phyloP scores from a whole-genome alignment of 2,888 invertebrate species.

The Xanthostigma xanthostigma region DNA sequence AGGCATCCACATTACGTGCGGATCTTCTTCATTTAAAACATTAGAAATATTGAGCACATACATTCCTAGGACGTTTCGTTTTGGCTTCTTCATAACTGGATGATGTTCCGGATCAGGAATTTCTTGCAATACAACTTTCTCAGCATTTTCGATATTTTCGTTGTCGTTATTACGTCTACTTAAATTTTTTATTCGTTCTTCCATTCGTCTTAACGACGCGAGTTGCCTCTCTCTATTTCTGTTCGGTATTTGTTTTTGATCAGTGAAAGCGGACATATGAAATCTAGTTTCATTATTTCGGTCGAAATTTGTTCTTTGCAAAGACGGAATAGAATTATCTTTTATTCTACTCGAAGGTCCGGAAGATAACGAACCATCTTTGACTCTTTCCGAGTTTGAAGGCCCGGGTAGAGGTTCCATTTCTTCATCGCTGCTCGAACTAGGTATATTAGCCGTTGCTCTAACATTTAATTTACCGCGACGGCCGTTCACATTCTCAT shows the following conservation, averaged over 20 bases:
- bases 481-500: slow-evolving; percentile 59
- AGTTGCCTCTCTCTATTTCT: slow-evolving; percentile 43
- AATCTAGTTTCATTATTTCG: slow-evolving; percentile 9
- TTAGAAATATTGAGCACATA: slow-evolving; percentile 75
- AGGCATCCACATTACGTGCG: slow-evolving; percentile 52
- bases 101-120: slow-evolving; percentile 5
- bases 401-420: slow-evolving; percentile 10
- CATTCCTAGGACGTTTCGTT: slow-evolving; percentile 58
- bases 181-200: slow-evolving; percentile 37
- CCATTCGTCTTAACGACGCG: slow-evolving; percentile 48
- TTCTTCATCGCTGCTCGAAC: slow-evolving; percentile 4
- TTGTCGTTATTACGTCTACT: slow-evolving; percentile 29
- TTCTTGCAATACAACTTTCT: slow-evolving; percentile 16
- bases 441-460: background rate
- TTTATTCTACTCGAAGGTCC: too few relatives aligned
- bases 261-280: slow-evolving; percentile 10
- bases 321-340: slow-evolving; percentile 8
- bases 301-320: slow-evolving; percentile 15
- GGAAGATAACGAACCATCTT: background rate
- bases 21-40: slow-evolving; percentile 47
- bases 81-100: slow-evolving; percentile 39
- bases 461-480: slow-evolving; percentile 36
- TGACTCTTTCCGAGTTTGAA: slow-evolving; percentile 5
- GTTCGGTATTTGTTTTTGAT: background rate
- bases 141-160: slow-evolving; percentile 25